These are phyloP conservation scores for Palaemon carinicauda DNA, from an alignment of 1,140 invertebrate genomes.

Conservation along the genomic window DNA sequence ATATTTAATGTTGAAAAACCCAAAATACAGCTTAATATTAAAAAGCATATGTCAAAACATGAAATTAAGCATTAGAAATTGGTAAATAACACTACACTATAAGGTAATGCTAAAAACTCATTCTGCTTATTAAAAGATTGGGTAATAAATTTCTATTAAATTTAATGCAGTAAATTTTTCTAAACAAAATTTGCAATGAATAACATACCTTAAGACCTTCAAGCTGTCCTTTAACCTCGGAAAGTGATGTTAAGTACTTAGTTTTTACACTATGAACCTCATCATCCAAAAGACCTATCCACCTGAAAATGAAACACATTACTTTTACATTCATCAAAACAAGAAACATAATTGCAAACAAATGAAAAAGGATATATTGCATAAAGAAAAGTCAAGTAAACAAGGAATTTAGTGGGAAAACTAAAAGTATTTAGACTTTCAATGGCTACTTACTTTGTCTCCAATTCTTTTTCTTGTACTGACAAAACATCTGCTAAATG, in stretches of 20 bases:
- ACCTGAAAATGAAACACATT: conserved; percentile 61
- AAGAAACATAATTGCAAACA: neutral
- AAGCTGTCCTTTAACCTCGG: conserved; percentile 73
- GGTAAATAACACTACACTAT: too few species aligned
- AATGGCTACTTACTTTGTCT: conserved; percentile 76
- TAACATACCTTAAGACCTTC: conserved; percentile 82
- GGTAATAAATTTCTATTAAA: too few species aligned
- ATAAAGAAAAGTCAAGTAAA: too few species aligned
- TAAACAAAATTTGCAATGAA: neutral
- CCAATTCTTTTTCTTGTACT: conserved; percentile 76
- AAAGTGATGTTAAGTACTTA: conserved; percentile 80
- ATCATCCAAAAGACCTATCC: conserved; percentile 74
- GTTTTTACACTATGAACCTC: conserved; percentile 75
- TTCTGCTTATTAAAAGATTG: too few species aligned
- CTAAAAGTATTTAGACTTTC: too few species aligned
- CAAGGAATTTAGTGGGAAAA: too few species aligned
- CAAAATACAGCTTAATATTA: too few species aligned
- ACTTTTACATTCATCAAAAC: conserved; percentile 60
- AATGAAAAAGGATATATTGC: neutral
- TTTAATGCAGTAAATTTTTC: too few species aligned
- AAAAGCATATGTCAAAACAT: too few species aligned
- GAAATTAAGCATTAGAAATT: too few species aligned
- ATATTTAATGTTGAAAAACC: too few species aligned
- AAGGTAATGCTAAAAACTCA: too few species aligned
- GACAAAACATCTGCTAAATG: conserved; percentile 77